Evolutionary conservation across 1,140 invertebrate species (phyloP), one percentile per base, ranked within the genome.

Genomic region (Andricus grossulariae): DNA sequence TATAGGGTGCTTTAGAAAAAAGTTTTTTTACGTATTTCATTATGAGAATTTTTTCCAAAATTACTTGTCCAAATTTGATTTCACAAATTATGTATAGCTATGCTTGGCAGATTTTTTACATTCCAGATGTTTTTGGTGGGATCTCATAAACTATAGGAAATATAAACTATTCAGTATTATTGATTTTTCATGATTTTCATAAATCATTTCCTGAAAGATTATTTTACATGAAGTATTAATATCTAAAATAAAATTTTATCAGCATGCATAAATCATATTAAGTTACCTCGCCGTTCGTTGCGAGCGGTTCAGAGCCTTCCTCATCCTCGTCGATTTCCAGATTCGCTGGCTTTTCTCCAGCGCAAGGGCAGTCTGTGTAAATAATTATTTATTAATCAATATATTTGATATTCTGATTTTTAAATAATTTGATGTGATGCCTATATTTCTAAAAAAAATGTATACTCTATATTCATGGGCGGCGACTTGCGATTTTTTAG

Each of bases 331-430:
- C 93, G 80, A 92, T 92, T 84, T 93, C 92, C 80, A 93, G 92
- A 89, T 93, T 94, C 55, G 92, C 88, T 83, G 94, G 93, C 87
- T 93, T 94, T 88, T 95, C 93, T 66, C 94, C 94, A 81, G 93
- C 92, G 87, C 95, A 96, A 74, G 94, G 94, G 90, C 95, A 96
- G 88, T 95, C 95, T 96, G 86, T 1, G 71, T 39, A 76, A 79
- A 60, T 45, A 71, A 74, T 80, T 73, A 77, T 72, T 66, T 50
- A 45, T 45, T 45, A 60, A 60, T 77, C 52, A 74, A 72, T 80
- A 70, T 50, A 71, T 74, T 60, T 71, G 21, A 51, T 74, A 73
- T 51, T 70, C 15, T 32, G 74, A 72, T 50, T 50, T 72, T 21
- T 71, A 18, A 49, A 72, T 18, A 32, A 55, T 55, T 45, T 8